These are phyloP conservation scores for Cryptotermes secundus DNA, from an alignment of 1,140 invertebrate genomes.

Conservation along the genomic window DNA sequence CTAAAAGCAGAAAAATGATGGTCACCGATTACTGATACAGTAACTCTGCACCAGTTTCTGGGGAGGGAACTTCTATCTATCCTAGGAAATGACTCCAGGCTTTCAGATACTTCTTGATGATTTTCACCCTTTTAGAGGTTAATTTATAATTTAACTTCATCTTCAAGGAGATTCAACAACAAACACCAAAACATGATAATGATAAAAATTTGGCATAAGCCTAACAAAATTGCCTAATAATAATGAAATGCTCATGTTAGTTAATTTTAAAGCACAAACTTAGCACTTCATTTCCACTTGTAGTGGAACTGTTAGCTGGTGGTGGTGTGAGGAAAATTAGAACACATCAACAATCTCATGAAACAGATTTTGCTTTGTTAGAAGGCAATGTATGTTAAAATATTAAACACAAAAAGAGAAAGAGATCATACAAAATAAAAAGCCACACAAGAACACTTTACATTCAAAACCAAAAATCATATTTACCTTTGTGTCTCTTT, in stretches of 20 bases:
- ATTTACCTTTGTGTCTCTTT: slow-evolving; percentile 24
- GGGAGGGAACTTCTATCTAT: too few relatives aligned
- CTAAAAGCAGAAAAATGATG: background rate
- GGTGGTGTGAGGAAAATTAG: slow-evolving; percentile 26
- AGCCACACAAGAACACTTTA: background rate
- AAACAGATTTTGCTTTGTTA: slow-evolving; percentile 7
- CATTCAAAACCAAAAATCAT: background rate
- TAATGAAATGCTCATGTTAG: background rate
- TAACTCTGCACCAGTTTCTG: too few relatives aligned
- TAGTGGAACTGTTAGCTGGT: slow-evolving; percentile 25
- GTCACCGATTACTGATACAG: too few relatives aligned
- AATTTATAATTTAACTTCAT: too few relatives aligned
- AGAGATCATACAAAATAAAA: background rate
- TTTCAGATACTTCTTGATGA: background rate
- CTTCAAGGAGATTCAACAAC: too few relatives aligned
- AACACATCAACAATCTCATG: background rate
- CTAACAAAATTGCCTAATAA: too few relatives aligned
- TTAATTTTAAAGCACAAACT: background rate
- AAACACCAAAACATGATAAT: too few relatives aligned
- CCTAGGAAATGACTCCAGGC: too few relatives aligned
- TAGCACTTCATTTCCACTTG: background rate
- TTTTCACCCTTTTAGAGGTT: background rate
- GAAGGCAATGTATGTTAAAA: slow-evolving; percentile 16
- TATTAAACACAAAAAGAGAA: slow-evolving; percentile 4
- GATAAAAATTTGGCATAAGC: too few relatives aligned